Evolutionary conservation across 2,888 invertebrate species (phyloP).

Genomic region (Agrilus mali): DNA sequence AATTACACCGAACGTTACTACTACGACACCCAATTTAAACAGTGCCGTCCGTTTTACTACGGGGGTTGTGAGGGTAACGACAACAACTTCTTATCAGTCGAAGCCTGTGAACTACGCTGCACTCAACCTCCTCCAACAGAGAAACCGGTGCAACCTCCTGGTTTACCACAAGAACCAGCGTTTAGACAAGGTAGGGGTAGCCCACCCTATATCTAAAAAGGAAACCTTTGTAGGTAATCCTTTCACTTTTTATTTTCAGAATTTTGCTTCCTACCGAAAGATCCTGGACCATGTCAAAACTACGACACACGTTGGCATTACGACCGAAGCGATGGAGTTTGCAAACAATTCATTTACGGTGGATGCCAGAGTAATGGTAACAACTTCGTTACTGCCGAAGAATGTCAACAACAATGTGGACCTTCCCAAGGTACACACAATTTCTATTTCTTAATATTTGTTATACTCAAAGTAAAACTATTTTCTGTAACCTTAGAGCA

Average conservation of each 20-base stretch:
- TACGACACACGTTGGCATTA: slow-evolving; percentile 54
- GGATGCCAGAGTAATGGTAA: slow-evolving; percentile 77
- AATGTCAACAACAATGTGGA: slow-evolving; percentile 60
- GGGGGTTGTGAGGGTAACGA: slow-evolving; percentile 88
- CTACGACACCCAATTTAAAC: slow-evolving; percentile 61
- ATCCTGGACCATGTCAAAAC: slow-evolving; percentile 52
- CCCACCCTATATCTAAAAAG: background rate
- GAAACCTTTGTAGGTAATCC: background rate
- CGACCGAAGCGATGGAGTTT: slow-evolving; percentile 56
- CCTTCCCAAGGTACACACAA: slow-evolving; percentile 44
- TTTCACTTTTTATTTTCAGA: slow-evolving; percentile 35
- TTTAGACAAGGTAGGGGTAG: slow-evolving; percentile 18
- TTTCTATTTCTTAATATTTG: too few species aligned
- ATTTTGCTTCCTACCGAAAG: slow-evolving; percentile 53
- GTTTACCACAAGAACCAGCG: slow-evolving; percentile 11
- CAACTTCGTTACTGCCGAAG: slow-evolving; percentile 54
- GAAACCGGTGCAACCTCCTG: slow-evolving; percentile 2
- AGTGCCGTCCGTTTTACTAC: slow-evolving; percentile 73
- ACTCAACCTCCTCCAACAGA: slow-evolving; percentile 14
- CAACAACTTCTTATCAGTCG: slow-evolving; percentile 65
- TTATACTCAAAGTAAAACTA: too few species aligned
- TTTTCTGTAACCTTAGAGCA: too few species aligned
- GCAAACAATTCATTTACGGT: slow-evolving; percentile 66
- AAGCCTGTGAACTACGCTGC: slow-evolving; percentile 55
- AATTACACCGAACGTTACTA: slow-evolving; percentile 69